Evolutionary conservation across 2,888 invertebrate genomes (phyloP), one percentile per base, ranked within the genome.

Genomic region (Meandrusa payeni): DNA sequence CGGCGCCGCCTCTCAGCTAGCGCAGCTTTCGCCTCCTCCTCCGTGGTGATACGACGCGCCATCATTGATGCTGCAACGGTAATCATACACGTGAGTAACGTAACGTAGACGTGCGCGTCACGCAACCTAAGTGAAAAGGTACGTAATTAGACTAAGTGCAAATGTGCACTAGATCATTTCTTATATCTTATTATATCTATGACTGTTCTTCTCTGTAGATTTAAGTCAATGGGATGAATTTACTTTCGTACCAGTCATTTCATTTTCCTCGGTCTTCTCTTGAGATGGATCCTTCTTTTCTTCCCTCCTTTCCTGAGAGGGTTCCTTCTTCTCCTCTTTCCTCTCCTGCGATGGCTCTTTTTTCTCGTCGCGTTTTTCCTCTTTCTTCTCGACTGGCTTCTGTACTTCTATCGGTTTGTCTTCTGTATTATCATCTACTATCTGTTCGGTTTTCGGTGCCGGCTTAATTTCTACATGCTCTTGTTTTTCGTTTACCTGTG

Each of bases 11-110:
- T 90, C 86, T 97, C 97, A 0, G 97, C 97, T 42, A 98, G 85
- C 41, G 97, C 97, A 9, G 97, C 97, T 79, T 97, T 97, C 4
- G 97, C 97, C 73, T 97, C 93, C 74, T 96, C 97, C 80, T 96
- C 97, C 1, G 96, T 96, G 5, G 94, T 95, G 55, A 96, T 95
- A 41, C 85, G 82, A 0, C 79, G 77, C 3, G 71, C 73, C 4
- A 60, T 59, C 83, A 82, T 83, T 1, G 86, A 85, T 42, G 85
- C 86, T 85, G 64, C 0, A 42, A 46, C n/a, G n/a, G n/a, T n/a
- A n/a, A n/a, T n/a, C n/a, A n/a, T n/a, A n/a, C n/a, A n/a, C n/a
- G n/a, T n/a, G n/a, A n/a, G n/a, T n/a, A n/a, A n/a, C n/a, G n/a
- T n/a, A n/a, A n/a, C n/a, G n/a, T n/a, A n/a, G n/a, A n/a, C n/a